Evolutionary conservation across 23 tunicate species (phyloP), one percentile per base, ranked within the genome.

Genomic region (Halocynthia aurantium): DNA sequence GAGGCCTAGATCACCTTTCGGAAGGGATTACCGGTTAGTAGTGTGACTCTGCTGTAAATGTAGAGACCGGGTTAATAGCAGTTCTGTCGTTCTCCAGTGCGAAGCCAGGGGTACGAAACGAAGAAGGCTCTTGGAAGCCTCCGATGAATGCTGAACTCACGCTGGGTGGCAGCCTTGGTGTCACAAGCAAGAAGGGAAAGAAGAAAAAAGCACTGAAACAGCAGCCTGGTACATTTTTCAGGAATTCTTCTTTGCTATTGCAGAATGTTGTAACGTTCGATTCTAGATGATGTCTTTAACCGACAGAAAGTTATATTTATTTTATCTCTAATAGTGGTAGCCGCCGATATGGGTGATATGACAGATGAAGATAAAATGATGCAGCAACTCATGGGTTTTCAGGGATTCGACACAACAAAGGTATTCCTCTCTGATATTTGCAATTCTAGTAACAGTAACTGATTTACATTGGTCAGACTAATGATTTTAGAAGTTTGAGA

Each of bases 101-200:
- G 44, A 31, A 31, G 4, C 44, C 44, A 31, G 44, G 44, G 44
- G 44, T 31, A 31, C 44, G 44, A 31, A 79, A 70, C 49, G 55
- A 60, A 69, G 88, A 89, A 52, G 78, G 63, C 10, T 53, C 76
- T n/a, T 83, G 81, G 78, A 89, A 83, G 57, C 70, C 75, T 51
- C 84, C 95, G 6, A 57, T 66, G 9, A 87, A 89, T 71, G 78
- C 74, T 21, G 53, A 77, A 0, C 71, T 89, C 11, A 89, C 96
- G 62, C 96, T 89, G 6, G 96, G 96, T 71, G 96, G 96, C 65
- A 89, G 87, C 76, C 85, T 89, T 8, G 96, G 96, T 7, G 96
- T 89, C 31, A 80, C 82, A 9, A 67, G 78, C 18, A 70, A 72
- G 8, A 84, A 84, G 76, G 81, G 84, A 61, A 84, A 89, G 62